Conservation (phyloP, 2,113 vertebrate genomes). For the Pavo muticus region DNA sequence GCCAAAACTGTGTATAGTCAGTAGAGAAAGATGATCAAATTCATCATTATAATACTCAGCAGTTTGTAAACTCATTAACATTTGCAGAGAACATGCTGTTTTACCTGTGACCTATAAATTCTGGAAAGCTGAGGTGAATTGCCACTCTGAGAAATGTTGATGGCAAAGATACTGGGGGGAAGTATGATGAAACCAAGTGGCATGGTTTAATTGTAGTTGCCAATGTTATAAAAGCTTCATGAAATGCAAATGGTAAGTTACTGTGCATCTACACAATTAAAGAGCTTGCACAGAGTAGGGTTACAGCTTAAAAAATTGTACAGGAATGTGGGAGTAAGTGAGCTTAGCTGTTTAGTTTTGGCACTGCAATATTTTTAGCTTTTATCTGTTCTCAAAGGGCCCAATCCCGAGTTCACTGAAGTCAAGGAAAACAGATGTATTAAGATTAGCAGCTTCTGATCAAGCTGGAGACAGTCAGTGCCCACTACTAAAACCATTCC, state of each 20-base stretch:
- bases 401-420: slow-evolving; percentile 36
- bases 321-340: not conserved
- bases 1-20: not conserved
- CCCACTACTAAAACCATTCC: not conserved
- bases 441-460: slow-evolving; percentile 50
- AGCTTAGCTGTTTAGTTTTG: not conserved
- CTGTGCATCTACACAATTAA: not conserved
- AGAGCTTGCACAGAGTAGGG: not conserved
- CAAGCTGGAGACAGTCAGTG: not conserved
- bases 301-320: not conserved
- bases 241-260: slow-evolving; percentile 8
- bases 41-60: slow-evolving; percentile 49
- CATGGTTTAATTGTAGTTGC: slow-evolving; percentile 21
- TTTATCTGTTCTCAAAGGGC: slow-evolving; percentile 13
- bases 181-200: slow-evolving; percentile 6
- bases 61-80: slow-evolving; percentile 70
- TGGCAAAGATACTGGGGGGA: slow-evolving; percentile 10
- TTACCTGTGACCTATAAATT: slow-evolving; percentile 62
- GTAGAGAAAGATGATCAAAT: slow-evolving; percentile 46
- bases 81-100: slow-evolving; percentile 49
- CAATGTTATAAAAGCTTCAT: slow-evolving; percentile 1
- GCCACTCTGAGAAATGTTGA: slow-evolving; percentile 4
- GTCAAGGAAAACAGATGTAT: slow-evolving; percentile 39
- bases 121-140: slow-evolving; percentile 39
- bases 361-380: slow-evolving; percentile 34